Conservation (phyloP, 1,140 invertebrate genomes). For the Acyrthosiphon pisum region DNA sequence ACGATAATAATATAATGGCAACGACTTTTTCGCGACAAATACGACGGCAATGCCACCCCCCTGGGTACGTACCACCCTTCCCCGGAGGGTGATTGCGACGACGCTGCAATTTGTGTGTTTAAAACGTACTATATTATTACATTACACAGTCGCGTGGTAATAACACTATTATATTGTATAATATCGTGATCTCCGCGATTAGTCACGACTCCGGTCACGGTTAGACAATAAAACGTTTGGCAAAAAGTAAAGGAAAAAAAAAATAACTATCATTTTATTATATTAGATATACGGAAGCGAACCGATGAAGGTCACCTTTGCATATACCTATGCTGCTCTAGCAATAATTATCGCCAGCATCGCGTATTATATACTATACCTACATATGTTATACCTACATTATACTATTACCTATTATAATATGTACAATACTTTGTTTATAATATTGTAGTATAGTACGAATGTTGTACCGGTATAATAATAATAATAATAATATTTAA, state of each 20-base stretch:
- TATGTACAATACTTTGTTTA: too few relatives aligned
- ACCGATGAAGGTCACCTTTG: background rate
- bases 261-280: background rate
- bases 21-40: conserved; percentile 17
- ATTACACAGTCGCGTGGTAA: background rate
- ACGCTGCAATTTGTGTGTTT: background rate
- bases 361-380: background rate
- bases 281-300: conserved; percentile 13
- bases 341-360: conserved; percentile 11
- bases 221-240: background rate
- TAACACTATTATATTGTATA: background rate
- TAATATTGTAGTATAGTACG: too few relatives aligned
- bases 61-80: background rate
- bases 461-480: background rate
- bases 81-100: background rate
- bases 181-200: background rate
- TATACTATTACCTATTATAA: too few relatives aligned
- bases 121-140: background rate
- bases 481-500: too few relatives aligned
- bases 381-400: too few relatives aligned
- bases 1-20: background rate
- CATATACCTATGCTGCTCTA: background rate
- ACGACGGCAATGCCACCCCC: background rate
- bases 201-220: conserved; percentile 6
- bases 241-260: background rate